Percentiles rank a stretch among this genome's conserved stretches.
These are phyloP conservation scores for Calidris pugnax DNA, from an alignment of 2,113 vertebrate species.

Conservation along the genomic window DNA sequence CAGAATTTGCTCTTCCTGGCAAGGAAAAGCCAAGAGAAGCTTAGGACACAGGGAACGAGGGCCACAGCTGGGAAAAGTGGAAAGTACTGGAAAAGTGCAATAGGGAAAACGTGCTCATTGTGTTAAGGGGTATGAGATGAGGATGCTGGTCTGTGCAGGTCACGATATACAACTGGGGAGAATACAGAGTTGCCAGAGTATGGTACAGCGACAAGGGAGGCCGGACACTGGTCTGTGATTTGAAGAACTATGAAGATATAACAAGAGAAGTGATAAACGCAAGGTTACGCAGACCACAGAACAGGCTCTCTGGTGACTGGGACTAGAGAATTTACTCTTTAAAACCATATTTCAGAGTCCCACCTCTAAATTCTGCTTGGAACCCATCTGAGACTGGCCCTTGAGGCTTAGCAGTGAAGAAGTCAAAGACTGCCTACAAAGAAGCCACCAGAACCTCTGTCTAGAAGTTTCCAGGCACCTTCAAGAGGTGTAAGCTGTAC, in stretches of 20 bases:
- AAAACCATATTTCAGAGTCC: not conserved
- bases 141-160: not conserved
- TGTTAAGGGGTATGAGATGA: not conserved
- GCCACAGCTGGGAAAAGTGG: not conserved
- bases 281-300: not conserved
- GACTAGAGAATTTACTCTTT: not conserved
- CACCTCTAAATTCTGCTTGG: not conserved
- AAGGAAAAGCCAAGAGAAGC: not conserved
- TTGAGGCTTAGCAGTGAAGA: not conserved
- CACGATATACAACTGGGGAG: not conserved
- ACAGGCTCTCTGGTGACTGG: not conserved
- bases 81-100: not conserved
- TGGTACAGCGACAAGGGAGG: not conserved
- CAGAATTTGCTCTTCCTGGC: not conserved
- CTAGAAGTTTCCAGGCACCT: not conserved
- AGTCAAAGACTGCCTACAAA: not conserved
- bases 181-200: not conserved
- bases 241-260: not conserved
- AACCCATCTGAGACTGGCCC: not conserved
- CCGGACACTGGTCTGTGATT: not conserved
- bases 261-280: not conserved
- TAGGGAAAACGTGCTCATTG: not conserved
- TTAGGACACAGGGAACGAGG: not conserved
- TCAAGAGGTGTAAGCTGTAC: not conserved
- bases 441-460: not conserved